These are phyloP conservation scores for Chaetura pelagica DNA, from an alignment of 2,113 vertebrate genomes.

Conservation along the genomic window DNA sequence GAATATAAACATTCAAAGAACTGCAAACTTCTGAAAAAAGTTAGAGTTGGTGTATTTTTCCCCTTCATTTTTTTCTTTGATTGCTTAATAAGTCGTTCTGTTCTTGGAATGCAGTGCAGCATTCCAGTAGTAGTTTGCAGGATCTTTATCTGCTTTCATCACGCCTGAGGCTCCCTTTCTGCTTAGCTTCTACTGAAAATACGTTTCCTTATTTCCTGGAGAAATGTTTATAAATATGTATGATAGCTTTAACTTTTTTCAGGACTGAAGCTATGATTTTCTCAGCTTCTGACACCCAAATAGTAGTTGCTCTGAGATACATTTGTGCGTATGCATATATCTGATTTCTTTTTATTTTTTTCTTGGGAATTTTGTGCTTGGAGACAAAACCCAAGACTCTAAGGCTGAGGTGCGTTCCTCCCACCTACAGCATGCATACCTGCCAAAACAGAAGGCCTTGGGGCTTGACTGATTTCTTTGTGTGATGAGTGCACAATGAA, in stretches of 20 bases:
- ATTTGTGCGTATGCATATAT: neutral
- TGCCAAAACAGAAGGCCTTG: neutral
- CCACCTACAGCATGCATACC: neutral
- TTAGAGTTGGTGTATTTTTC: neutral
- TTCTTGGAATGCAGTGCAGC: neutral
- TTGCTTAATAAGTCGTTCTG: neutral
- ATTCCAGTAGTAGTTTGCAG: neutral
- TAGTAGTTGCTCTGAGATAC: neutral
- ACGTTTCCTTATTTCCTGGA: neutral
- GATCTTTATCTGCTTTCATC: neutral
- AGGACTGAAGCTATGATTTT: neutral
- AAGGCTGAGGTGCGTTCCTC: neutral
- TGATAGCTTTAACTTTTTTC: neutral
- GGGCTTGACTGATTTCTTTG: neutral
- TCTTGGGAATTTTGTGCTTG: neutral
- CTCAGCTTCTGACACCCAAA: neutral
- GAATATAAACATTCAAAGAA: neutral
- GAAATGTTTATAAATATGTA: neutral
- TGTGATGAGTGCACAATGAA: neutral
- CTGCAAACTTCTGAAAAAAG: neutral
- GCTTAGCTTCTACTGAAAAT: neutral
- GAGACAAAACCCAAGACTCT: neutral
- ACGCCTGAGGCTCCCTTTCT: neutral
- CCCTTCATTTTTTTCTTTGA: accelerated
- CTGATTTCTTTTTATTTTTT: neutral